Evolutionary conservation across 2,113 vertebrate species (phyloP).

Genomic region (Hiodon tergisus): DNA sequence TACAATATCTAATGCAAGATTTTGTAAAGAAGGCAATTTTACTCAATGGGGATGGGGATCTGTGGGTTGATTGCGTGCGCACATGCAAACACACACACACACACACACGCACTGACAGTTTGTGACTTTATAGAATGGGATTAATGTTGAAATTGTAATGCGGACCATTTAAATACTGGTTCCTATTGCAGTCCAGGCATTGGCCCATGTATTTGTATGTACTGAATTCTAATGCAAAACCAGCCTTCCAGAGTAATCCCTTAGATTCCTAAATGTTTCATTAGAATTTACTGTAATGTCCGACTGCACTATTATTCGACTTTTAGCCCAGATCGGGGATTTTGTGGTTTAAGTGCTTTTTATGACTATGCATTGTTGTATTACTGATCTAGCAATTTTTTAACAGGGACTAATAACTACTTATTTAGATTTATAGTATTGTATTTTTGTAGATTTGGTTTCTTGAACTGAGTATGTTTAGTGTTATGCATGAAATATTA

Average conservation of each 20-base stretch:
- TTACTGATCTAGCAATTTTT: conserved; percentile 57
- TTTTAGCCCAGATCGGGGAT: conserved; percentile 47
- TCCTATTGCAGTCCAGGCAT: background rate
- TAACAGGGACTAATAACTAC: conserved; percentile 28
- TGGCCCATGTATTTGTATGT: background rate
- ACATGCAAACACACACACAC: too few relatives aligned
- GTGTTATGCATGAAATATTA: conserved; percentile 29
- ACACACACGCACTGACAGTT: background rate
- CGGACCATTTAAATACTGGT: background rate
- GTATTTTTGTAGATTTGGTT: conserved; percentile 40
- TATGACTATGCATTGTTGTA: conserved; percentile 70
- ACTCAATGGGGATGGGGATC: too few relatives aligned
- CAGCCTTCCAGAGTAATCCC: conserved; percentile 49
- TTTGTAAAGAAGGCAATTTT: background rate
- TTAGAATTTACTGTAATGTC: conserved; percentile 24
- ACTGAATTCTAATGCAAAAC: conserved; percentile 1
- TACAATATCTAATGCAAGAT: background rate
- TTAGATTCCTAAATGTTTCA: background rate
- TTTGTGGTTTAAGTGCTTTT: conserved; percentile 45
- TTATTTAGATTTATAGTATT: conserved; percentile 50
- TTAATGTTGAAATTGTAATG: background rate
- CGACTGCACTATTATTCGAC: conserved; percentile 27
- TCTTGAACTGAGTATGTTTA: conserved; percentile 1
- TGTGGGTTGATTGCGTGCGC: too few relatives aligned
- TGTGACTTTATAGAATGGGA: background rate